phyloP scores from a whole-genome alignment of 2,797 vertebrate genomes.

The Peromyscus aztecus region DNA sequence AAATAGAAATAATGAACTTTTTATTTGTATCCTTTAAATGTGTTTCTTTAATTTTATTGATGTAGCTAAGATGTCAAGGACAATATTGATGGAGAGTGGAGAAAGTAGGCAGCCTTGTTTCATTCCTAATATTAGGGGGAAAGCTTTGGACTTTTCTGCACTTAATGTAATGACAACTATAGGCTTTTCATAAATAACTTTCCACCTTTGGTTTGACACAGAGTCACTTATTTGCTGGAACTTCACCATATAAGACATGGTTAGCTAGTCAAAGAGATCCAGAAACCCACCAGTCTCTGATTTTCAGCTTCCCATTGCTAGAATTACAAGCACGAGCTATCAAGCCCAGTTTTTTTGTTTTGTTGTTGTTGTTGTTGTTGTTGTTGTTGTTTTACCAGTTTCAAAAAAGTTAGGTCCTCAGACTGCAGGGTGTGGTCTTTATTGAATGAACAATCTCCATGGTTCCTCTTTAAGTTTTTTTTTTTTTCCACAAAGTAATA shows the following conservation, averaged over 20 bases:
- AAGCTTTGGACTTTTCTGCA: background rate
- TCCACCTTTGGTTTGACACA: background rate
- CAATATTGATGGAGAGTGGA: background rate
- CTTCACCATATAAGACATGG: no score
- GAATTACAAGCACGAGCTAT: background rate
- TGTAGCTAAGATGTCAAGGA: background rate
- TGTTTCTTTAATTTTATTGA: background rate
- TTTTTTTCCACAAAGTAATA: background rate
- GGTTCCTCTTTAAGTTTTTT: background rate
- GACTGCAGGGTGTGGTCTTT: background rate
- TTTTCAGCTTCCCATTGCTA: background rate
- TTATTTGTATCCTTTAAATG: background rate
- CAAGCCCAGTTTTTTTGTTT: background rate
- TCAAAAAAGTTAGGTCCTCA: background rate
- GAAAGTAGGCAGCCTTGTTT: background rate
- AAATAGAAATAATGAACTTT: background rate
- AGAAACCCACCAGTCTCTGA: background rate
- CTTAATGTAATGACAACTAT: background rate
- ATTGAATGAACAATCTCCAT: background rate
- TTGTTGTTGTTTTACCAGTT: background rate
- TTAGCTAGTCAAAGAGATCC: background rate
- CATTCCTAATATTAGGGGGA: background rate
- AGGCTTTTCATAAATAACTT: background rate
- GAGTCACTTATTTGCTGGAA: background rate
- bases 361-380: no score